Evolutionary conservation across 2,113 vertebrate genomes (phyloP).

Genomic region (Chloroceryle aenea): DNA sequence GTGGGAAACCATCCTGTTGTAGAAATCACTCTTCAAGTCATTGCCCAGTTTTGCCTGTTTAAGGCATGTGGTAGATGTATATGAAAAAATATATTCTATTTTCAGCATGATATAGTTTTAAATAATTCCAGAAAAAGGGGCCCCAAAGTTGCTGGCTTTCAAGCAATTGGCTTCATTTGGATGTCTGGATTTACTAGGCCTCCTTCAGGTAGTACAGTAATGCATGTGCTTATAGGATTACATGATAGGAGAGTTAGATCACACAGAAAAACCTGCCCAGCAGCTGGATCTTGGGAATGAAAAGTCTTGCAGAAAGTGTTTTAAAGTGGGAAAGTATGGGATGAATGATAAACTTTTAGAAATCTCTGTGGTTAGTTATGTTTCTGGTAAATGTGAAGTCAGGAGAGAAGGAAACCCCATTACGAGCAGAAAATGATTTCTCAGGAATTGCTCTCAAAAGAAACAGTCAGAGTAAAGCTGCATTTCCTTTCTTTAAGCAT

Average conservation of each 20-base stretch:
- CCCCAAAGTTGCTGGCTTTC: not conserved
- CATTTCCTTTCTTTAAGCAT: not conserved
- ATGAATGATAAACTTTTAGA: not conserved
- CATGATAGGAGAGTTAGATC: not conserved
- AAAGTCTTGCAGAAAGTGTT: not conserved
- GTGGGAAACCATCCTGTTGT: not conserved
- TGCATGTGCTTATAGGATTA: not conserved
- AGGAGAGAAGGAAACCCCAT: not conserved
- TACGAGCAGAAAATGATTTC: not conserved
- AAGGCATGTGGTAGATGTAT: not conserved
- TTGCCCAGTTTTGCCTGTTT: not conserved
- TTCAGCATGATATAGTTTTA: not conserved
- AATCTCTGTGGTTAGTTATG: not conserved
- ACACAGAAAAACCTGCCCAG: not conserved
- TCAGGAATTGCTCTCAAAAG: constrained; percentile 5
- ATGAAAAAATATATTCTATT: not conserved
- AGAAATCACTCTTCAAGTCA: not conserved
- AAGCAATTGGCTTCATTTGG: not conserved
- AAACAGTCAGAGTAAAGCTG: not conserved
- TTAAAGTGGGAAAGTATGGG: not conserved
- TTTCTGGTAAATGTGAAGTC: not conserved
- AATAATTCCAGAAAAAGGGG: not conserved
- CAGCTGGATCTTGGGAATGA: not conserved
- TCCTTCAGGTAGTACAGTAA: not conserved
- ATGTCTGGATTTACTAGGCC: not conserved